phyloP scores from a whole-genome alignment of 1,140 invertebrate genomes.

The Heliconius hewitsoni region DNA sequence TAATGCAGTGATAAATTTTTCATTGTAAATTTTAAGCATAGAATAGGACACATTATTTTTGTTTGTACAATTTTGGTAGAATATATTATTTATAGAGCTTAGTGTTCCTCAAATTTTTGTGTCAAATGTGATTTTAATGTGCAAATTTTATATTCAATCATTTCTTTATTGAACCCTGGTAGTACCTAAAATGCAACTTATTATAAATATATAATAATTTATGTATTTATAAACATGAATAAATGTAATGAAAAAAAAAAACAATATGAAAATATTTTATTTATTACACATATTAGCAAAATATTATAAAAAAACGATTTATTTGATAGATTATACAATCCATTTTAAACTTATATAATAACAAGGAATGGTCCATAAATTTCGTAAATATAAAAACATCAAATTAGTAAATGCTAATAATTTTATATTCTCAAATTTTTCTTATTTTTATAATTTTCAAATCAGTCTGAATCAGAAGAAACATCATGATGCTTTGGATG shows the following conservation, averaged over 20 bases:
- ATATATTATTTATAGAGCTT: too few relatives aligned
- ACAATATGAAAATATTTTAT: background rate
- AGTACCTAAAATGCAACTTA: background rate
- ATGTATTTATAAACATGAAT: background rate
- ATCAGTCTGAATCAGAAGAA: conserved; percentile 73
- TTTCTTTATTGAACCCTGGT: too few relatives aligned
- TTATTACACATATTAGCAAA: conserved; percentile 7
- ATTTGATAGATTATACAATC: conserved; percentile 24
- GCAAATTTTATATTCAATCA: background rate
- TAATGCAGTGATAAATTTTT: background rate
- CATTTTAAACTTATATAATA: conserved; percentile 25
- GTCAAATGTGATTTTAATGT: background rate
- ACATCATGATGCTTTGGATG: conserved; percentile 69
- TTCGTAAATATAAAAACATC: conserved; percentile 31
- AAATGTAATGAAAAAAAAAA: background rate
- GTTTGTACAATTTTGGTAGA: too few relatives aligned
- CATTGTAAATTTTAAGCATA: background rate
- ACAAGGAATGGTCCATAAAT: conserved; percentile 31
- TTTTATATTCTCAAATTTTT: background rate
- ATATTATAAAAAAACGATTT: background rate
- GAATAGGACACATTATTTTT: background rate
- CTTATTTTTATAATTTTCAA: background rate
- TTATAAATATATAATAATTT: background rate
- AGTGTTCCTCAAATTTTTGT: too few relatives aligned
- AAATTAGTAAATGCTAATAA: conserved; percentile 9